Evolutionary conservation across 2,113 vertebrate genomes (phyloP).

Genomic region (Aramus guarauna): DNA sequence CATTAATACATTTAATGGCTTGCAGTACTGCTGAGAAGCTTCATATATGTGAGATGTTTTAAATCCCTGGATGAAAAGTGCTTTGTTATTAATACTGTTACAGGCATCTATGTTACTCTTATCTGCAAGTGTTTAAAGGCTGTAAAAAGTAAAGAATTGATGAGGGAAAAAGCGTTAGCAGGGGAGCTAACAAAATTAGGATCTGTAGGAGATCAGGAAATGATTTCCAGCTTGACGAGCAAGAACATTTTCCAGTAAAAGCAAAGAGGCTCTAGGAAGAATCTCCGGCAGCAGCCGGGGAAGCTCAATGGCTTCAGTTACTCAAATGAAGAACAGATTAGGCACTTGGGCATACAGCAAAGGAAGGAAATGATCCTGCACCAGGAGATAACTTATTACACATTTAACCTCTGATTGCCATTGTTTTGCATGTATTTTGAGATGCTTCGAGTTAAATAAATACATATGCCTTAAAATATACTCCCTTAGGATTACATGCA

Average conservation of each 20-base stretch:
- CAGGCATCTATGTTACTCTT: neutral
- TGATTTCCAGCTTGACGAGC: neutral
- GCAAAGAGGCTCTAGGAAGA: conserved; percentile 35
- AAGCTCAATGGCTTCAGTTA: conserved; percentile 29
- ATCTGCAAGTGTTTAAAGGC: neutral
- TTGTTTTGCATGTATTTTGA: conserved; percentile 27
- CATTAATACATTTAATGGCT: conserved; percentile 10
- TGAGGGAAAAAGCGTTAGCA: neutral
- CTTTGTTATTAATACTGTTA: conserved; percentile 11
- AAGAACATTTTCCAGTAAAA: conserved; percentile 34
- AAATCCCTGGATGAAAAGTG: neutral
- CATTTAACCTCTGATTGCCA: conserved; percentile 32
- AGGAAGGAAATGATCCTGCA: conserved; percentile 56
- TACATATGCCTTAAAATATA: conserved; percentile 18
- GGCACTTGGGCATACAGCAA: neutral
- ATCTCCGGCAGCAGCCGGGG: conserved; percentile 33
- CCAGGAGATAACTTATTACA: neutral
- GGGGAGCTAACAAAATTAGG: conserved; percentile 20
- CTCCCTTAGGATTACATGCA: conserved; percentile 14
- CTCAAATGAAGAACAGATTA: conserved; percentile 35
- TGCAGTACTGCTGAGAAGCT: conserved; percentile 17
- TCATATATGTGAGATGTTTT: neutral
- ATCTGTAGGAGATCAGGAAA: conserved; percentile 36
- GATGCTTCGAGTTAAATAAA: neutral
- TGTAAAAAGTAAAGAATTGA: conserved; percentile 4